Base-by-base conservation (phyloP, 2,113 vertebrate species). In the Ochotona princeps region DNA sequence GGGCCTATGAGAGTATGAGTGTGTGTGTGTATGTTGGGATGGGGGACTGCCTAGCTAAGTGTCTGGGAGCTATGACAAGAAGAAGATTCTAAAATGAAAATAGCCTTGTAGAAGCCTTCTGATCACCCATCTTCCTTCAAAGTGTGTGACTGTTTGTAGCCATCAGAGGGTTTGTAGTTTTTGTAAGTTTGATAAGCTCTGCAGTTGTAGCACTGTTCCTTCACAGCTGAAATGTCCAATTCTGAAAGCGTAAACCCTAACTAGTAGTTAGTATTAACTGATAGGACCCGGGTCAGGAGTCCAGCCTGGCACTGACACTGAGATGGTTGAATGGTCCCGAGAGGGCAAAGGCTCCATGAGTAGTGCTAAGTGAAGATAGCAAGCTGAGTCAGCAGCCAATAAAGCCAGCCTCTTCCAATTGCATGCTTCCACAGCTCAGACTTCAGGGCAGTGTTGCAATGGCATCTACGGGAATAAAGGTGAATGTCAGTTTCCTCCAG, bases 261-360 rank as follows among this genome's bases (percentile, higher is more conserved):
- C 10, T 38, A 76, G n/a, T 7, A 18, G 75, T 60, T 91, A 84
- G 26, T 30, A 20, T 79, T 92, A 87, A 91, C 67, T 72, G 81
- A 81, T 87, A 87, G 80, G 28, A 74, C 25, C 66, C 84, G 67
- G 76, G 85, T 96, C 35, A 17, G 89, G 61, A 96, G 76, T 95
- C 47, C 91, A 91, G 72, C 51, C 47, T 83, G 57, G 75, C 81
- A 74, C 12, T 0, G 35, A 81, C 35, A 6, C 73, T 10, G 60
- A 94, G 91, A 89, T 15, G 30, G 80, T 32, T 54, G n/a, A 83
- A 80, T 92, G 83, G 66, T 23, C 8, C 60, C 3, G 13, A 86
- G 87, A 92, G 83, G 78, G 69, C 91, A 97, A 87, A 94, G 83
- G 13, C 30, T 65, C 28, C 18, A 0, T 0, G 5, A 12, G 4